Evolutionary conservation across 2,888 invertebrate species (phyloP).

Genomic region (Tuta absoluta): DNA sequence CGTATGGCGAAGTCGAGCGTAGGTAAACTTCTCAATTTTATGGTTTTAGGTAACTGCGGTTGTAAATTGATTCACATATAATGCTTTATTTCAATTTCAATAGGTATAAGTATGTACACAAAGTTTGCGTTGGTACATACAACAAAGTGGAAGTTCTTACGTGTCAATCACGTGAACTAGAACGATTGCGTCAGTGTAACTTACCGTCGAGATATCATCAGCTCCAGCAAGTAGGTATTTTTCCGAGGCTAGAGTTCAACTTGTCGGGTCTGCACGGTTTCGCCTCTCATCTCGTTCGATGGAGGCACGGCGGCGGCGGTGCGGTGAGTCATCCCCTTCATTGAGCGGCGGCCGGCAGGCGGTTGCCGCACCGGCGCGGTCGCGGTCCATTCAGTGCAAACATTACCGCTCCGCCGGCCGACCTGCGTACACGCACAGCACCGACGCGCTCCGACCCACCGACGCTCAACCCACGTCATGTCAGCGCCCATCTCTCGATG

Average conservation of each 20-base stretch:
- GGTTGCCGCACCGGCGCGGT: conserved; percentile 41
- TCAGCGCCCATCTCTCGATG: conserved; percentile 66
- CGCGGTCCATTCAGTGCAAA: conserved; percentile 75
- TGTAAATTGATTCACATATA: no score
- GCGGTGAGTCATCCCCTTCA: conserved; percentile 69
- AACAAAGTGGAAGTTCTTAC: no score
- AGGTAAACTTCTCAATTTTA: no score
- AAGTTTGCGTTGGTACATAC: no score
- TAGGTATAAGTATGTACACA: no score
- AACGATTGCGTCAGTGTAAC: no score
- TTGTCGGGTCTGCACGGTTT: conserved; percentile 57
- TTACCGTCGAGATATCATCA: not conserved
- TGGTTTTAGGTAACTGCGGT: no score
- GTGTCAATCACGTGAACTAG: no score
- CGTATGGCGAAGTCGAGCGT: no score
- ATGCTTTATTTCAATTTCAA: no score
- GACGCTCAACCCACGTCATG: conserved; percentile 70
- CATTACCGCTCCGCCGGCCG: conserved; percentile 81
- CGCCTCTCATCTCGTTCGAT: conserved; percentile 47
- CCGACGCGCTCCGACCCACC: conserved; percentile 59
- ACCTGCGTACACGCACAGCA: conserved; percentile 75
- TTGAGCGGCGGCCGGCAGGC: conserved; percentile 58
- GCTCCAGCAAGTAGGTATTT: conserved; percentile 1
- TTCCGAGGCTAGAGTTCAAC: conserved; percentile 24
- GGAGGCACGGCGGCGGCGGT: conserved; percentile 74